These are phyloP conservation scores for Labrus mixtus DNA, from an alignment of 2,113 vertebrate genomes.

Conservation along the genomic window DNA sequence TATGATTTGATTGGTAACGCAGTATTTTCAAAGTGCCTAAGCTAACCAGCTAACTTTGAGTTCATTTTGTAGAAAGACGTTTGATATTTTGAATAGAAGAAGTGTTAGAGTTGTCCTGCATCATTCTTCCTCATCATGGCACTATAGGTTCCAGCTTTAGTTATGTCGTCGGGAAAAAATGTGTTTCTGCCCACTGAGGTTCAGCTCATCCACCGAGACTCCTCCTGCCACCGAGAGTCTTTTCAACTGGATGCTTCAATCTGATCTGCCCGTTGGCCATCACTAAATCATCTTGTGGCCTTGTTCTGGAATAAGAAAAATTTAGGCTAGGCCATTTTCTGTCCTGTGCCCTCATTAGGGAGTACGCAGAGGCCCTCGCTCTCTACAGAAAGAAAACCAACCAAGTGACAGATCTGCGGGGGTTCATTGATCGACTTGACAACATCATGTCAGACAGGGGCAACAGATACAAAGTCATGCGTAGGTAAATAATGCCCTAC, in stretches of 20 bases:
- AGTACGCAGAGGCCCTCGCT: slow-evolving; percentile 88
- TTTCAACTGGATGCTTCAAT: slow-evolving; percentile 8
- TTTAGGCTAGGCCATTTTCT: slow-evolving; percentile 27
- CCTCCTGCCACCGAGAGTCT: background rate
- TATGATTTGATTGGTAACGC: too few relatives aligned
- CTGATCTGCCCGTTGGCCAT: slow-evolving; percentile 44
- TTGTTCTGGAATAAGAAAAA: slow-evolving; percentile 32
- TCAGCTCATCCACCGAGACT: background rate
- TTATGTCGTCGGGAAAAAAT: background rate
- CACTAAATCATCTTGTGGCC: slow-evolving; percentile 37
- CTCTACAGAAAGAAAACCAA: slow-evolving; percentile 88
- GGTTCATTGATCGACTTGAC: slow-evolving; percentile 81
- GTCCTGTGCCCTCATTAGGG: slow-evolving; percentile 71
- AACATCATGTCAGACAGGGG: slow-evolving; percentile 90
- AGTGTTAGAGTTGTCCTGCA: background rate
- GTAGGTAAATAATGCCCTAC: slow-evolving; percentile 78
- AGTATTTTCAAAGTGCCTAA: too few relatives aligned
- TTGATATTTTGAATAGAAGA: too few relatives aligned
- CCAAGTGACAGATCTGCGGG: slow-evolving; percentile 89
- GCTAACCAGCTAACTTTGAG: background rate
- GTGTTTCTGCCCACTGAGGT: background rate
- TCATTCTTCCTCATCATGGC: background rate
- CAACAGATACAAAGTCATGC: slow-evolving; percentile 86
- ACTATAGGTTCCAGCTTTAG: background rate
- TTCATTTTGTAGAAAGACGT: too few relatives aligned